Base-by-base conservation (phyloP, 2,797 vertebrate genomes). In the Diplodus puntazzo region DNA sequence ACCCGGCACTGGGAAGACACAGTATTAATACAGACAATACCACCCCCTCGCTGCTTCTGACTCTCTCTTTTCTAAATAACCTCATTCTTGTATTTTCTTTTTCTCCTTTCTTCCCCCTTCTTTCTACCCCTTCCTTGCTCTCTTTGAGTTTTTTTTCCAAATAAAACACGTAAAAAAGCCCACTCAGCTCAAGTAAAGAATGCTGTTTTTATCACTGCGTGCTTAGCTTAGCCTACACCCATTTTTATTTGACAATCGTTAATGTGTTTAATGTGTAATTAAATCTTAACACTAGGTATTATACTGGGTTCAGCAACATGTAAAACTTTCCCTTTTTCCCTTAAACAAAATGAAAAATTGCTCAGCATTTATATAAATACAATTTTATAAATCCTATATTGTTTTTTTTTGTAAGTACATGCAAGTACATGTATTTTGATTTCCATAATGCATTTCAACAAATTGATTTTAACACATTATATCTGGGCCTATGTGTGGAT, bases 21-120 rank as follows among this genome's bases (percentile, higher is more conserved):
- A 93, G 87, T 86, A 88, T 93, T 94, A 93, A 92, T 89, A 89
- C 88, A 93, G 89, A 94, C 87, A 92, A 92, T 90, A 85, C 83
- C 84, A 84, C 87, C 86, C 87, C 85, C 85, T 86, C 86, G 54
- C 75, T 81, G 86, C 74, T 80, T 73, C 88, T 87, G 79, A 90
- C 87, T 87, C 84, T 71, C 67, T 85, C 64, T 77, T 89, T 86
- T 82, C 83, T 87, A 80, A 88, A 74, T 88, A 85, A 88, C 81
- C 80, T 73, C 81, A 81, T 90, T 91, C 81, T 88, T 89, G 83
- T 69, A 25, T 76, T 80, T 77, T 85, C 61, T 82, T 78, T 64
- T 75, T 68, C 72, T 80, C 43, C 64, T 77, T 73, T 65, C 61
- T 82, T 54, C 43, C 65, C 68, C 73, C 50, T 23, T 80, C 25